These are phyloP conservation scores for Pogonocichla stellata DNA, from an alignment of 2,113 vertebrate genomes.

Conservation along the genomic window DNA sequence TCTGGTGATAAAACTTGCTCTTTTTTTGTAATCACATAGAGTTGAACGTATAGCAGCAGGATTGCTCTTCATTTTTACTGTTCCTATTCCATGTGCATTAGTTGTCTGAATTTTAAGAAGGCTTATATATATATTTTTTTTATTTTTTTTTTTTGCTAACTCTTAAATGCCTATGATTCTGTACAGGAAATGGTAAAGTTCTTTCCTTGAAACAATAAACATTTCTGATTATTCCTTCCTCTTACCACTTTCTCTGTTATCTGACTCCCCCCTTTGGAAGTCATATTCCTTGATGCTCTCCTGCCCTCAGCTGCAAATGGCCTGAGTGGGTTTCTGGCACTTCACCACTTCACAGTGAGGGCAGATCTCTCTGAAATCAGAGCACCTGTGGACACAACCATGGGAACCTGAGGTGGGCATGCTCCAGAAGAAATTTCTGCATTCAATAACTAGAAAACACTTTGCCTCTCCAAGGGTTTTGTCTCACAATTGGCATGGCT, in stretches of 20 bases:
- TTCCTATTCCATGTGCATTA: background rate
- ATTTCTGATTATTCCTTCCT: background rate
- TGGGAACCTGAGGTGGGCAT: background rate
- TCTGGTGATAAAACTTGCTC: background rate
- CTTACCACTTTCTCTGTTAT: background rate
- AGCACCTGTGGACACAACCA: background rate
- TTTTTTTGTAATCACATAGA: background rate
- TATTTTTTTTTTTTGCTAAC: background rate
- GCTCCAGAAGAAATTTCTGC: background rate
- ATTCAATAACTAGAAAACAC: background rate
- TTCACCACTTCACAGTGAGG: background rate
- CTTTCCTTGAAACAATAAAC: background rate
- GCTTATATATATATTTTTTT: too few relatives aligned
- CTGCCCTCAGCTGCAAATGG: fast-evolving
- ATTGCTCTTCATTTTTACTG: background rate
- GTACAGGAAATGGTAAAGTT: background rate
- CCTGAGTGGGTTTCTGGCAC: background rate
- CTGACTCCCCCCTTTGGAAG: background rate
- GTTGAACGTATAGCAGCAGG: background rate
- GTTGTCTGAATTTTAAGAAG: background rate
- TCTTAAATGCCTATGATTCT: background rate
- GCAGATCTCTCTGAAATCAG: background rate
- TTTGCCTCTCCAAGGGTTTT: background rate
- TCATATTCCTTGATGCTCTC: background rate
- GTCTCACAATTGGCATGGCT: background rate